Evolutionary conservation across 2,113 vertebrate species (phyloP).

Genomic region (Brevimyrus niger): DNA sequence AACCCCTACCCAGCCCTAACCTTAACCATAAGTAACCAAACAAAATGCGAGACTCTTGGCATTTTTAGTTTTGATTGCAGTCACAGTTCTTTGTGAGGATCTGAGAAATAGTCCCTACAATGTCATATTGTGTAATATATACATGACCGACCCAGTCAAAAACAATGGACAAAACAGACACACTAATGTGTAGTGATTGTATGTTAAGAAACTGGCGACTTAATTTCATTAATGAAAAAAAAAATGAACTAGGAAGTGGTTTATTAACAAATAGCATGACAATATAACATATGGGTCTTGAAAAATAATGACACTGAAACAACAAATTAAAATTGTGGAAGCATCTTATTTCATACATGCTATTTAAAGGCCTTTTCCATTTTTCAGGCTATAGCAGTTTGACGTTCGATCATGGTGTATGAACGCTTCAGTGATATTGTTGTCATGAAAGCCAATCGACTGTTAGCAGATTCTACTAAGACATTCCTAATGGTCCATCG

Average conservation of each 20-base stretch:
- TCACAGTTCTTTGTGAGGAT: too few relatives aligned
- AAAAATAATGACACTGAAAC: not conserved
- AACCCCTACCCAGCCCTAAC: too few relatives aligned
- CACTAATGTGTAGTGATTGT: too few relatives aligned
- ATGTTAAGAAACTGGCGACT: too few relatives aligned
- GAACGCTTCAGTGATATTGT: conserved; percentile 5
- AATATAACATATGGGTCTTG: not conserved
- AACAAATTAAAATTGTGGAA: not conserved
- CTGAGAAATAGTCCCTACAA: too few relatives aligned
- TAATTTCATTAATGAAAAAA: not conserved
- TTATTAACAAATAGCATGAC: too few relatives aligned
- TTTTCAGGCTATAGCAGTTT: not conserved
- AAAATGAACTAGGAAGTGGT: not conserved
- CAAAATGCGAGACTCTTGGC: too few relatives aligned
- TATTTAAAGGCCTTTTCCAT: not conserved
- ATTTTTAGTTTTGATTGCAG: too few relatives aligned
- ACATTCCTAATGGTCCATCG: conserved; percentile 33
- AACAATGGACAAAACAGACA: too few relatives aligned
- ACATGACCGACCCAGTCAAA: too few relatives aligned
- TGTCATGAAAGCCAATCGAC: conserved; percentile 36
- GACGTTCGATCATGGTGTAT: not conserved
- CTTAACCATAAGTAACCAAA: too few relatives aligned
- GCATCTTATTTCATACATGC: not conserved
- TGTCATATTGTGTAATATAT: too few relatives aligned
- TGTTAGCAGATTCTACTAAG: conserved; percentile 43